Conservation (phyloP, 1,140 invertebrate genomes). For the Araneus ventricosus region DNA sequence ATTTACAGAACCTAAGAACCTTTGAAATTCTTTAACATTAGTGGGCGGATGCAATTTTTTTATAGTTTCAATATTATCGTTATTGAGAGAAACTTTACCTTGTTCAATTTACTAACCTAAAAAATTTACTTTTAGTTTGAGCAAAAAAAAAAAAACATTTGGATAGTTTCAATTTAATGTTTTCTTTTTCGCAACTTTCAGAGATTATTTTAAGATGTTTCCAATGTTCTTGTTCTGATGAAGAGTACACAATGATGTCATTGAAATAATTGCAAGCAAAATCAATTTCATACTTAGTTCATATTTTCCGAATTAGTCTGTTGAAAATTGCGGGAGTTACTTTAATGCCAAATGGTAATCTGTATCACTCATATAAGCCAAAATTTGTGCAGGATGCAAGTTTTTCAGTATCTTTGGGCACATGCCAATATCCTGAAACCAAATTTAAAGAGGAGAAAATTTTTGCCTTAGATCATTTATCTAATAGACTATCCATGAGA, state of each 20-base stretch:
- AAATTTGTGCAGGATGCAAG: not conserved
- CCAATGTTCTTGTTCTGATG: too few species aligned
- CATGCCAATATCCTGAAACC: too few species aligned
- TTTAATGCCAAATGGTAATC: not conserved
- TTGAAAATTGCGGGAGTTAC: not conserved
- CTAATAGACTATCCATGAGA: too few species aligned
- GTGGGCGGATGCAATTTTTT: conserved; percentile 74
- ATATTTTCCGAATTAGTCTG: not conserved
- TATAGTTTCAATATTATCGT: conserved; percentile 57
- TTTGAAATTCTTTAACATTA: conserved; percentile 74
- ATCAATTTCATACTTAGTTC: not conserved
- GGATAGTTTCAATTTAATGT: conserved; percentile 16
- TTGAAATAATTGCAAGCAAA: not conserved
- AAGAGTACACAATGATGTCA: not conserved
- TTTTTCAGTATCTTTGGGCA: too few species aligned
- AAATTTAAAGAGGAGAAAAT: too few species aligned
- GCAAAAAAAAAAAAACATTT: not conserved
- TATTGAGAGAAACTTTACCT: not conserved
- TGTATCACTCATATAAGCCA: not conserved
- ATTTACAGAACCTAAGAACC: conserved; percentile 78
- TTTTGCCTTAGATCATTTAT: too few species aligned
- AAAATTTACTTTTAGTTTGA: not conserved
- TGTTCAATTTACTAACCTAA: conserved; percentile 10
- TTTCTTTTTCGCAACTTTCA: not conserved
- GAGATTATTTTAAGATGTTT: too few species aligned